phyloP scores from a whole-genome alignment of 2,888 invertebrate species.

The Scaptomyza caliginosa region DNA sequence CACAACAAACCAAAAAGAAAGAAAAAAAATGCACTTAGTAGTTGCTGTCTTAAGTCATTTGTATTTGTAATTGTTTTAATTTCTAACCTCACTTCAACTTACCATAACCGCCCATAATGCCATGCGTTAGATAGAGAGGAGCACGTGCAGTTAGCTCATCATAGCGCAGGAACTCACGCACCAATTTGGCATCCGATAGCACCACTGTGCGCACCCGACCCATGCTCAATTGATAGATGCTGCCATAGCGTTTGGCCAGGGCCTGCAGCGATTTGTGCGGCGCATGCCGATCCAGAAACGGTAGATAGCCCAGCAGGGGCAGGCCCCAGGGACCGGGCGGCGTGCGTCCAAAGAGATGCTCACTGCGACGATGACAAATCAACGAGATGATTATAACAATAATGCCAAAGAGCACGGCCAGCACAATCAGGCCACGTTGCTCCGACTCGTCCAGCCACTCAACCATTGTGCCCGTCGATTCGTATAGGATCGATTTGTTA shows the following conservation, averaged over 20 bases:
- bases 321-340: conserved; percentile 91
- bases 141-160: conserved; percentile 90
- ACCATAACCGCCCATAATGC: conserved; percentile 95
- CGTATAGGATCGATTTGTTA: not conserved
- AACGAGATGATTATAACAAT: conserved; percentile 29
- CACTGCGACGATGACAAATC: conserved; percentile 63
- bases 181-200: conserved; percentile 89
- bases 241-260: conserved; percentile 89
- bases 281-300: conserved; percentile 88
- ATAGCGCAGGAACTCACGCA: conserved; percentile 89
- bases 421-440: conserved; percentile 11
- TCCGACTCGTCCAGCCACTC: not conserved
- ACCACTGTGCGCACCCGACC: conserved; percentile 91
- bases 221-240: conserved; percentile 89
- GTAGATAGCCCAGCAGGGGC: conserved; percentile 91
- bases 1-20: too few relatives aligned
- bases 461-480: not conserved
- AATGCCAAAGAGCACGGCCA: conserved; percentile 29
- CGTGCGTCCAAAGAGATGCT: conserved; percentile 46
- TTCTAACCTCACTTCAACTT: conserved; percentile 82
- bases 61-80: conserved; percentile 8
- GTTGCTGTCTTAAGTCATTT: conserved; percentile 60
- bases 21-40: conserved; percentile 2
- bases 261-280: conserved; percentile 90
- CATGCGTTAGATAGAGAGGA: conserved; percentile 92